Base-by-base conservation (phyloP, 2,797 vertebrate genomes). In the Pitangus sulphuratus region DNA sequence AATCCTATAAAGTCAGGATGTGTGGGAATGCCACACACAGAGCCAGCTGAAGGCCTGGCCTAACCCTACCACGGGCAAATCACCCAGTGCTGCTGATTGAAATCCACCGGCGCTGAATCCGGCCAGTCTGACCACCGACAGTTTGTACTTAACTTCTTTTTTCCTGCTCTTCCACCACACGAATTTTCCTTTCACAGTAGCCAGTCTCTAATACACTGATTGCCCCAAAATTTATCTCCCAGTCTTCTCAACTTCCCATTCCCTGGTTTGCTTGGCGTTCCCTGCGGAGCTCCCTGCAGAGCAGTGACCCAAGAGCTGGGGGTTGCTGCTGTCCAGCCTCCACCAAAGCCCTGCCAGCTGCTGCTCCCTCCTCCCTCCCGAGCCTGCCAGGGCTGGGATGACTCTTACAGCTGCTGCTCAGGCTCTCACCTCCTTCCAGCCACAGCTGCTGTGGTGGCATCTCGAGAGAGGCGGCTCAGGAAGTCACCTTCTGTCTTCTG, bases 1-100 rank as follows among this genome's bases (percentile, higher is more conserved):
- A 57, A 37, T 18, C 22, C 26, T 28, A 9, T 25, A 9, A 66
- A 54, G 45, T n/a, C 3, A 2, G 50, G 42, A 15, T 0, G 0
- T 0, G 0, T 24, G 56, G 76, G 57, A 70, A 74, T 56, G 42
- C 24, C 6, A 0, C 37, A 35, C 24, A 30, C n/a, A 37, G 15
- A 45, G n/a, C 61, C 84, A 3, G 0, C 5, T 20, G 75, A 14
- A 77, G 79, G 48, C 50, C 68, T 44, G 48, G 22, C 48, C 68
- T 33, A 11, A 25, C 15, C 56, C 58, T 28, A 13, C 24, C 8
- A 8, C n/a, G 5, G 42, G 48, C 40, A 66, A 37, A 56, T 26
- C 72, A 30, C 20, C 5, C 2, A 6, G 13, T 22, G 50, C 72
- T 31, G 48, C 12, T 76, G 37, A 37, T 37, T 37, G 37, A 37